These are phyloP conservation scores for Penelope pileata DNA, from an alignment of 2,113 vertebrate species.

Conservation along the genomic window DNA sequence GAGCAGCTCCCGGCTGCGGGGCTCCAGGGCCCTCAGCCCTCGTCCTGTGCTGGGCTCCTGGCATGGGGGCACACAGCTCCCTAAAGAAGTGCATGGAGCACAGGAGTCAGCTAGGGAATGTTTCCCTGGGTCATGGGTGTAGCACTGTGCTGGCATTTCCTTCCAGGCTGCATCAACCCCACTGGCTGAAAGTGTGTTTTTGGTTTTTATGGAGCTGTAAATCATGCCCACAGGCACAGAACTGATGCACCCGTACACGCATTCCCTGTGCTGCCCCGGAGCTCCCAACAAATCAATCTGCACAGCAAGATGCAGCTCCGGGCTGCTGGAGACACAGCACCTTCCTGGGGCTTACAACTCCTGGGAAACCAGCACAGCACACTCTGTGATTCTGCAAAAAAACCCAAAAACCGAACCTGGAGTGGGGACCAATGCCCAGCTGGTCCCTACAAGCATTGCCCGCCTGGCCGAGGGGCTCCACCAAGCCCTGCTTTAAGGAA, in stretches of 20 bases:
- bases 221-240: neutral
- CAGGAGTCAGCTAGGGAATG: neutral
- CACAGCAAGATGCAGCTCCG: rapidly evolving
- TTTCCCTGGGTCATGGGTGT: neutral
- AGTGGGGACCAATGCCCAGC: neutral
- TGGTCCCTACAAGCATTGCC: neutral
- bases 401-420: neutral
- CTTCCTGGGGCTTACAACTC: neutral
- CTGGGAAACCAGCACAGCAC: neutral
- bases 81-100: rapidly evolving
- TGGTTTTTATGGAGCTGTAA: neutral
- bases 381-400: neutral
- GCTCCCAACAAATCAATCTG: neutral
- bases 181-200: neutral
- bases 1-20: rapidly evolving
- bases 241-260: rapidly evolving
- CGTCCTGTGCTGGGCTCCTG: neutral
- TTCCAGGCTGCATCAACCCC: neutral
- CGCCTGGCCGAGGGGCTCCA: neutral
- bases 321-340: neutral
- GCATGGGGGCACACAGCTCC: rapidly evolving
- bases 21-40: neutral
- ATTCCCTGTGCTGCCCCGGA: rapidly evolving
- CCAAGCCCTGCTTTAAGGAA: neutral
- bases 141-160: neutral